Evolutionary conservation across 1,140 invertebrate genomes (phyloP).

Genomic region (Ooceraea biroi): DNA sequence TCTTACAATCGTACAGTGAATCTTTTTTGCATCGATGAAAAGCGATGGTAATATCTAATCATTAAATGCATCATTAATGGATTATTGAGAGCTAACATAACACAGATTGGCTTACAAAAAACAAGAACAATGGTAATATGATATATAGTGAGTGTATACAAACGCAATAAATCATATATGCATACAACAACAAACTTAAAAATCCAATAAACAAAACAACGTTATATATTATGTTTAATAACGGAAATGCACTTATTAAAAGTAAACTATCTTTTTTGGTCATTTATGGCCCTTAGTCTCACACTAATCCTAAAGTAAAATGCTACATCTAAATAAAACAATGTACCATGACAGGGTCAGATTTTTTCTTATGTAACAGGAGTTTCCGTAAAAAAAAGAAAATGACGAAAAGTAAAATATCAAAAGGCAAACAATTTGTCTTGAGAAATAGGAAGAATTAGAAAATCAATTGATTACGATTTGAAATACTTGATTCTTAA

Average conservation of each 20-base stretch:
- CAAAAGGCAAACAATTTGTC: background rate
- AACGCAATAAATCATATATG: constrained; percentile 2
- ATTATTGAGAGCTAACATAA: constrained; percentile 2
- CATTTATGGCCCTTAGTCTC: constrained; percentile 42
- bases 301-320: constrained; percentile 37
- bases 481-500: background rate
- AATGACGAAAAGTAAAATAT: background rate
- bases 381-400: background rate
- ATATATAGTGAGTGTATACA: background rate
- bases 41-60: constrained; percentile 19
- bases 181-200: constrained; percentile 28
- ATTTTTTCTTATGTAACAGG: background rate
- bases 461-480: background rate
- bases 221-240: constrained; percentile 23
- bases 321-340: constrained; percentile 18
- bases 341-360: constrained; percentile 4
- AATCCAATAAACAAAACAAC: constrained; percentile 42
- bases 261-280: constrained; percentile 51
- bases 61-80: constrained; percentile 2
- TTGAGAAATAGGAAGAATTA: background rate
- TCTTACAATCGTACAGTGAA: background rate
- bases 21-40: background rate
- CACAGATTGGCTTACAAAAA: background rate
- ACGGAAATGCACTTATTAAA: constrained; percentile 39
- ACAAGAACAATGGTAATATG: background rate